Percentiles rank a stretch among this genome's conserved stretches.
These are phyloP conservation scores for Limnothrissa miodon DNA, from an alignment of 2,113 vertebrate species.

Conservation along the genomic window DNA sequence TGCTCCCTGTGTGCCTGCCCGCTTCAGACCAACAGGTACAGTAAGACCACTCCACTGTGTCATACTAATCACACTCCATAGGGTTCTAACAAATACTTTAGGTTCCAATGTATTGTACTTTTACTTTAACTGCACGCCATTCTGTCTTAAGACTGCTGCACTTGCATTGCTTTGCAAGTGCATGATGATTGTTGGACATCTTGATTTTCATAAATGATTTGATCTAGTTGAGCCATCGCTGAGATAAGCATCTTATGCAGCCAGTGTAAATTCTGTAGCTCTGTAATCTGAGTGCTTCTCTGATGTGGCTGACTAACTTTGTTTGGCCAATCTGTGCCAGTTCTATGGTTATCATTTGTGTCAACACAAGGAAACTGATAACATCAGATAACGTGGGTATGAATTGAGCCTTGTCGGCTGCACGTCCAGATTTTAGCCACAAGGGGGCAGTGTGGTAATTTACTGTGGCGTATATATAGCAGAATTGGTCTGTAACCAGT, in stretches of 20 bases:
- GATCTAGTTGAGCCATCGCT: too few species aligned
- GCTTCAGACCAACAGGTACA: conserved; percentile 76
- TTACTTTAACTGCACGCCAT: too few species aligned
- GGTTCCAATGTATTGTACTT: too few species aligned
- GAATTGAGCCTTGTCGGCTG: not conserved
- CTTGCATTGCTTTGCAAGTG: too few species aligned
- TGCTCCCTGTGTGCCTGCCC: conserved; percentile 90
- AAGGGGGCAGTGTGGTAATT: conserved; percentile 1
- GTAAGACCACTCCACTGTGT: conserved; percentile 49
- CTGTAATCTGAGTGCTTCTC: not conserved
- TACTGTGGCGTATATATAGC: not conserved
- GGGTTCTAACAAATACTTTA: too few species aligned
- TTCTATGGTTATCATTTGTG: not conserved
- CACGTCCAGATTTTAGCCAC: not conserved
- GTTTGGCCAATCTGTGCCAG: not conserved
- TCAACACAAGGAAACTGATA: not conserved
- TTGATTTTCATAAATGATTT: too few species aligned
- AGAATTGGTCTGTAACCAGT: not conserved
- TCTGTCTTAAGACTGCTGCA: too few species aligned
- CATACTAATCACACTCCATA: too few species aligned
- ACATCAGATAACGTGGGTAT: not conserved
- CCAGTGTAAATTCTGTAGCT: too few species aligned
- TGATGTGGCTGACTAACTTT: not conserved
- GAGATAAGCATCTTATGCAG: too few species aligned
- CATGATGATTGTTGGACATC: too few species aligned